These are phyloP conservation scores for Azemiops feae DNA, from an alignment of 2,113 vertebrate genomes.

Conservation along the genomic window DNA sequence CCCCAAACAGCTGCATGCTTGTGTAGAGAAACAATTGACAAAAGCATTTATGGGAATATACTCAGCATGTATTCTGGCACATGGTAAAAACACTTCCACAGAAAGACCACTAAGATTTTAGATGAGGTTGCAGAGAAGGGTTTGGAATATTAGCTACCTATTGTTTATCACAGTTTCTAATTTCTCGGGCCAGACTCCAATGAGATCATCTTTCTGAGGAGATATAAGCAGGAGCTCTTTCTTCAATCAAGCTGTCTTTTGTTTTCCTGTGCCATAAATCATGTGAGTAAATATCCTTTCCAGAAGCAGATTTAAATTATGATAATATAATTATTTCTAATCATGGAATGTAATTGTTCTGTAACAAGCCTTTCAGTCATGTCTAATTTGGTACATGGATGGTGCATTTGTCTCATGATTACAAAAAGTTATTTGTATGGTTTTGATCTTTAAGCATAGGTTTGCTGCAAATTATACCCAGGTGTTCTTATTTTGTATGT, in stretches of 20 bases:
- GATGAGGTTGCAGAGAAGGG: not conserved
- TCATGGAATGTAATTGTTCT: constrained; percentile 57
- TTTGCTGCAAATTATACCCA: constrained; percentile 20
- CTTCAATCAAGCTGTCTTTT: constrained; percentile 26
- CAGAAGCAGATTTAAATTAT: constrained; percentile 52
- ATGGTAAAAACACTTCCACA: not conserved
- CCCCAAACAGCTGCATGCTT: not conserved
- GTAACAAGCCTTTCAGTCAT: constrained; percentile 51
- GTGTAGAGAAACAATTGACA: not conserved
- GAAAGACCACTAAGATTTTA: not conserved
- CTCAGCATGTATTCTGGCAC: not conserved
- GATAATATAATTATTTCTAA: constrained; percentile 52
- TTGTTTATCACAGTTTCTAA: not conserved
- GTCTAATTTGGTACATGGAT: constrained; percentile 59
- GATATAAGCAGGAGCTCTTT: constrained; percentile 18
- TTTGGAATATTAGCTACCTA: not conserved
- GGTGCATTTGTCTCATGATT: constrained; percentile 60
- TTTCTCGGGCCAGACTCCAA: not conserved
- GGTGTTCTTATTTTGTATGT: constrained; percentile 36
- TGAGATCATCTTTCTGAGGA: constrained; percentile 22
- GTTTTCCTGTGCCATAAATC: constrained; percentile 34
- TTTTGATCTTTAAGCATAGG: constrained; percentile 46
- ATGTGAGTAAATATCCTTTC: constrained; percentile 49
- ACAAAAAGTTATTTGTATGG: constrained; percentile 26
- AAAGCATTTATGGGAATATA: not conserved